phyloP scores from a whole-genome alignment of 2,113 vertebrate genomes.

The Atrichornis clamosus region DNA sequence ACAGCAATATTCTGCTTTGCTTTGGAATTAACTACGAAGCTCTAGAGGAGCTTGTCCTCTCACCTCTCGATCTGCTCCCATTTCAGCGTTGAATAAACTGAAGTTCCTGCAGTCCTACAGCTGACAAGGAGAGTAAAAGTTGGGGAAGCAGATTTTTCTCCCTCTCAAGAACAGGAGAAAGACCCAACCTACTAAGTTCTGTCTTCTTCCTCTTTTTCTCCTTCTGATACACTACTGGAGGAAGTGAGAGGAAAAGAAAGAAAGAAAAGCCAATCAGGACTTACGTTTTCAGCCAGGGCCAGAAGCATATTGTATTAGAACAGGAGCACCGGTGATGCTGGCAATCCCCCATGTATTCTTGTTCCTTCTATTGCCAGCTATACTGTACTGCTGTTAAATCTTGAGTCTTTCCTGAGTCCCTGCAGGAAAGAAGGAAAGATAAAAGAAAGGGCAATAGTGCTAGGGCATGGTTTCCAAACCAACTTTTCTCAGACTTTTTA shows the following conservation, averaged over 20 bases:
- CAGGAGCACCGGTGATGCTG: neutral
- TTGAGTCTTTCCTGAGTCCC: neutral
- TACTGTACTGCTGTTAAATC: neutral
- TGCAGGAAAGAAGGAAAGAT: neutral
- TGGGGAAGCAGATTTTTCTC: neutral
- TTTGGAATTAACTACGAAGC: neutral
- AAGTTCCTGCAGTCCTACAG: neutral
- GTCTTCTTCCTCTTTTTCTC: neutral
- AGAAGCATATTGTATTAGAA: neutral
- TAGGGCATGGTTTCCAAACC: neutral
- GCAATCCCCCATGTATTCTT: neutral
- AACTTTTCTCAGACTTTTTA: neutral
- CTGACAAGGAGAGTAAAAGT: neutral
- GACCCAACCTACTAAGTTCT: neutral
- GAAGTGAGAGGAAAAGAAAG: neutral
- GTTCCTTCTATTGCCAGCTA: neutral
- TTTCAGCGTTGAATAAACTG: neutral
- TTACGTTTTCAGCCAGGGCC: neutral
- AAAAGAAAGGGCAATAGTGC: neutral
- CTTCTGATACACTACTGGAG: neutral
- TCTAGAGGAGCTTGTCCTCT: neutral
- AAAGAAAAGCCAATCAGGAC: neutral
- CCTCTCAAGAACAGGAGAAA: neutral
- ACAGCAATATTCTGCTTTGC: neutral
- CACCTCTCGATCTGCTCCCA: neutral